Base-by-base conservation (phyloP, 2,888 invertebrate species). In the Drosophila dives region DNA sequence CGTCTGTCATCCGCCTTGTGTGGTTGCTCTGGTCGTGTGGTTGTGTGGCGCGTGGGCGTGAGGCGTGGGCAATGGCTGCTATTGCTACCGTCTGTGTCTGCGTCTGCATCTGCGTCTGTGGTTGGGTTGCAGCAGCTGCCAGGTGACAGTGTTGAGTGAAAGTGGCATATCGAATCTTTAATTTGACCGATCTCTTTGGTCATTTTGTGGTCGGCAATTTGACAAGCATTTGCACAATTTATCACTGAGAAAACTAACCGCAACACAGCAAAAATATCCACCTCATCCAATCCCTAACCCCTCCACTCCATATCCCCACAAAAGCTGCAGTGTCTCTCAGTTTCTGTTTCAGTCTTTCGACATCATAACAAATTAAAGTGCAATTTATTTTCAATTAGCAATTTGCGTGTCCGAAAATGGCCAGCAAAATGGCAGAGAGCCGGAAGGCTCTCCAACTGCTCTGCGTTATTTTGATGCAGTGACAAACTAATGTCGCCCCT, bases 351-450 rank as follows among this genome's bases (percentile, higher is more conserved):
- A 45, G 62, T 62, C 56, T 62, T 58, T 72, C 63, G 64, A 70
- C 73, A 77, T 81, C 78, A 67, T 69, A 83, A 73, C 86, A 90
- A 90, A 87, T 87, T 87, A 87, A 90, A 90, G 77, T 75, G 91
- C 87, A 87, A 87, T 91, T 87, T 91, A 91, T 77, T 91, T 87
- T 87, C 87, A 87, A 87, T 87, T 91, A 87, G 86, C 87, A 78
- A 86, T 90, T 87, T 87, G 90, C 90, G 84, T 91, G 90, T 63
- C 61, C 64, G 51, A 62, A 56, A 68, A 51, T 76, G 72, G 60
- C 76, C 72, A 45, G 65, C 64, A 77, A 81, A 80, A 72, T 67
- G 80, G 72, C 54, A 55, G 55, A 49, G 61, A 42, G 72, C 68
- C 62, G 65, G 56, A 63, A 64, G 74, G 77, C 54, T 55, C 56